Base-by-base conservation (phyloP, 2,888 invertebrate genomes). In the Thecophora atra region DNA sequence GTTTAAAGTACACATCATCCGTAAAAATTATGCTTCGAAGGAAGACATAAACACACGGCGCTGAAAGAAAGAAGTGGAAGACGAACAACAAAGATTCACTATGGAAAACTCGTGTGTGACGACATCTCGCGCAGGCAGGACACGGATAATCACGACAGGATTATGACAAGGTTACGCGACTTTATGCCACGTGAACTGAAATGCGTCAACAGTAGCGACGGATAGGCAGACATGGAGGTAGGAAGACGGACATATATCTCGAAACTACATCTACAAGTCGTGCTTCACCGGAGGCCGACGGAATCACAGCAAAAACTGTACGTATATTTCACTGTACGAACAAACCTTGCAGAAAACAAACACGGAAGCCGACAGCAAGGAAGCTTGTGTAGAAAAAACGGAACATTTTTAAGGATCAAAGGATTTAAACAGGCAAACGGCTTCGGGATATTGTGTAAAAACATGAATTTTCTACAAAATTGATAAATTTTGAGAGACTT, bases 131-230 rank as follows among this genome's bases (percentile, higher is more conserved):
- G 21, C 21, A n/a, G 47, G 2, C 54, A 37, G 54, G 54, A 67
- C 67, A 54, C 54, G 67, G 54, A 37, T 19, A 67, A 67, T 67
- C 67, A 54, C 30, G 26, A 52, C 67, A 67, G 37, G 54, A 54
- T 37, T 54, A 19, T 37, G 67, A 54, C 67, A 67, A 67, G 54
- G 37, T 26, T 67, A 67, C 52, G 28, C 56, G 51, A 66, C 30
- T 51, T 52, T 66, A 52, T 28, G 19, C 7, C 19, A 21, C 15
- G 42, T 19, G 3, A 21, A 15, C 30, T 56, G 1, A 26, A 30
- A 47, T 19, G 44, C 0, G 28, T 17, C 11, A 37, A 37, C 3
- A 17, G 21, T 6, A 62, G 17, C 4, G n/a, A 24, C 60, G 21
- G 26, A 26, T 21, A 63, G 21, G n/a, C n/a, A n/a, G n/a, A n/a